Base-by-base conservation (phyloP, 2,888 invertebrate species). In the Lasiommata megera region DNA sequence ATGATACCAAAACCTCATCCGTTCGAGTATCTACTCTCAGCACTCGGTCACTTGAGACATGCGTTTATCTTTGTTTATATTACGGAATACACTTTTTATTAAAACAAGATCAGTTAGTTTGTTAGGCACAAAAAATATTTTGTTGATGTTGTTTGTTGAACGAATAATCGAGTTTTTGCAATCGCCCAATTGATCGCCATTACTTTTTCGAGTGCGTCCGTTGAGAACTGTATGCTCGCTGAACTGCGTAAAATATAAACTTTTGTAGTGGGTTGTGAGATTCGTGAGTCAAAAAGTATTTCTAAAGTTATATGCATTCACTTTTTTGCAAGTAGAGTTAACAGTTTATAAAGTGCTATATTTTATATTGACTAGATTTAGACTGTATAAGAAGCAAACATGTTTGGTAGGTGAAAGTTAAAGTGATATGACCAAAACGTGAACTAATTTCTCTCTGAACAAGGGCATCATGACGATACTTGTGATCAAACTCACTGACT, bases 211-310 rank as follows among this genome's bases (percentile, higher is more conserved):
- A 23, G 23, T 23, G 23, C 23, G 2, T 23, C 5, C 23, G 23
- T 5, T 31, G 9, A 8, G 14, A 46, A 46, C 46, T 46, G 46
- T 46, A 46, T 12, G 29, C 16, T 46, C 0, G 17, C 31, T 31
- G 11, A 46, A 31, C 16, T 46, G 46, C 29, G 14, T 29, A 16
- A 29, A 44, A 44, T 44, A 31, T 44, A 29, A 46, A 46, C 16
- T 29, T 68, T 62, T 55, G 78, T 76, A 73, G 78, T 67, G 72
- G 80, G 80, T 81, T 81, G 82, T 80, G 81, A 80, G 71, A 74
- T 72, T 71, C 69, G 72, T 61, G 66, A 67, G 69, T 69, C 72
- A 74, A 62, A n/a, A n/a, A 56, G 36, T 54, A 44, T 52, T 40
- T 56, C 36, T 54, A 64, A 56, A 60, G 52, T 52, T 60, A 58